Conservation (phyloP, 2,888 invertebrate genomes). For the Altica lythri region DNA sequence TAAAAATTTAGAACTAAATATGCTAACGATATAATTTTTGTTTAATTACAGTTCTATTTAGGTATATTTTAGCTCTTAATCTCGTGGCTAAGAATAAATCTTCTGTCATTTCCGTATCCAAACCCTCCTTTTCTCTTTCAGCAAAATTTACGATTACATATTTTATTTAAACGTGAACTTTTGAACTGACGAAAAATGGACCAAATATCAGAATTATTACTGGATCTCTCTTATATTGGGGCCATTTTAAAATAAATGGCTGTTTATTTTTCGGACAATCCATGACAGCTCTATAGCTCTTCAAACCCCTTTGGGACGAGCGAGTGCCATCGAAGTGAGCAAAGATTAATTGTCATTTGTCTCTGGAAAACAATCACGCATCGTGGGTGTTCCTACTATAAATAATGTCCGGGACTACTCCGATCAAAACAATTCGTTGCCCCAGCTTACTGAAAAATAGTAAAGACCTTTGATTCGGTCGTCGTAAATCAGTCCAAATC, state of each 20-base stretch:
- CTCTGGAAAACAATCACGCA: conserved; percentile 23
- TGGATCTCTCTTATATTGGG: background rate
- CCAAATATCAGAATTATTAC: too few relatives aligned
- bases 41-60: too few relatives aligned
- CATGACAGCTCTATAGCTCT: conserved; percentile 14
- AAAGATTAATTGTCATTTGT: conserved; percentile 27
- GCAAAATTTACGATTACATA: too few relatives aligned
- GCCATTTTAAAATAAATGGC: conserved; percentile 10
- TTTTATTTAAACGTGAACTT: too few relatives aligned
- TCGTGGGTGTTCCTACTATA: conserved; percentile 22
- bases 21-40: too few relatives aligned
- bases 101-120: too few relatives aligned
- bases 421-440: conserved; percentile 24
- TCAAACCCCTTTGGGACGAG: conserved; percentile 5
- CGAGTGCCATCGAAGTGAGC: conserved; percentile 22
- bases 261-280: conserved; percentile 7
- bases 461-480: conserved; percentile 22
- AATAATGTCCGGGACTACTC: conserved; percentile 17
- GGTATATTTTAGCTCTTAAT: too few relatives aligned
- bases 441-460: conserved; percentile 21
- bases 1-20: too few relatives aligned
- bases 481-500: conserved; percentile 23
- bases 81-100: too few relatives aligned
- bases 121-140: too few relatives aligned
- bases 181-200: too few relatives aligned